Evolutionary conservation across 2,797 vertebrate species (phyloP).

Genomic region (Artibeus jamaicensis): DNA sequence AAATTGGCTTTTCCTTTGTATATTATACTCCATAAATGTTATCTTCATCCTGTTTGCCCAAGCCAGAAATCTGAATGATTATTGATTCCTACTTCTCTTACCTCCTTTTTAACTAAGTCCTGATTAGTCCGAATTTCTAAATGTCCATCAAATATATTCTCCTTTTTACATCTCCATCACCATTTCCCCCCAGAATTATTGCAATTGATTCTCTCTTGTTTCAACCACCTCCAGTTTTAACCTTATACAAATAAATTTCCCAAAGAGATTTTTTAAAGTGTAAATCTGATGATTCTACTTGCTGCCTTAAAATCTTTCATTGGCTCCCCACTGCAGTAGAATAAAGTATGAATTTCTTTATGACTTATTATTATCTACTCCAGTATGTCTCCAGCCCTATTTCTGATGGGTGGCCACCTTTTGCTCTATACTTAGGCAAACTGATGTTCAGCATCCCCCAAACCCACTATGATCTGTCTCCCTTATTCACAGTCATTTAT

Average conservation of each 20-base stretch:
- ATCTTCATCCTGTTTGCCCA: background rate
- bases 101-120: background rate
- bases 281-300: background rate
- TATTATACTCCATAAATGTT: background rate
- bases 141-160: background rate
- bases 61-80: background rate
- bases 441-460: background rate
- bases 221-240: background rate
- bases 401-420: background rate
- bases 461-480: background rate
- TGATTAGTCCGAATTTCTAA: background rate
- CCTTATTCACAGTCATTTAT: background rate
- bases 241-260: background rate
- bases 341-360: background rate
- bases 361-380: background rate
- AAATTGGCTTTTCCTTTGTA: background rate
- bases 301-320: background rate
- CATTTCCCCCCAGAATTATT: background rate
- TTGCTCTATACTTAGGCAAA: background rate
- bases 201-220: background rate
- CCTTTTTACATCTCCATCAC: background rate
- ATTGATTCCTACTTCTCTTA: background rate
- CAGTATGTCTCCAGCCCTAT: background rate
- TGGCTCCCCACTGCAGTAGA: background rate
- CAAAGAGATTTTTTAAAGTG: background rate